phyloP scores from a whole-genome alignment of 2,797 vertebrate genomes.

The Tachyglossus aculeatus region DNA sequence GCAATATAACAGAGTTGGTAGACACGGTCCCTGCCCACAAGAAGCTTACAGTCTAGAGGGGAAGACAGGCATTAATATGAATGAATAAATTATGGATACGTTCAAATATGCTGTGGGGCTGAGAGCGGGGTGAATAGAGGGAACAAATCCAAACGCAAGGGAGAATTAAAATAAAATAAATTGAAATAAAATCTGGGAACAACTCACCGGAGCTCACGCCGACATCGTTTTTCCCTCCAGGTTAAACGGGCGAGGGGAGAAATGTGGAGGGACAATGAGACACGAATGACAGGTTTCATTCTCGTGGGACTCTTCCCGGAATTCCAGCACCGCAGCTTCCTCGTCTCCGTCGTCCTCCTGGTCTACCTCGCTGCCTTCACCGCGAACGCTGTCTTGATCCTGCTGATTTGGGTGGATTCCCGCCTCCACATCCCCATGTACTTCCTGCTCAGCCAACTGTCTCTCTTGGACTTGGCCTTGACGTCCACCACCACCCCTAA shows the following conservation, averaged over 20 bases:
- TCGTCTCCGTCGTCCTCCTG: neutral
- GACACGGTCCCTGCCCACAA: too few relatives aligned
- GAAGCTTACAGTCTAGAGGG: too few relatives aligned
- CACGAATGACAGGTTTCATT: neutral
- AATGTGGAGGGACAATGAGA: neutral
- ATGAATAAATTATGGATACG: too few relatives aligned
- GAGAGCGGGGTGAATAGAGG: too few relatives aligned
- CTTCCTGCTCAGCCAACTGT: conserved; percentile 22
- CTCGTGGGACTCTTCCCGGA: conserved; percentile 15
- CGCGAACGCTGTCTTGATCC: neutral
- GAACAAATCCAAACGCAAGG: too few relatives aligned
- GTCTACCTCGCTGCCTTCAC: neutral
- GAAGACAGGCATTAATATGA: too few relatives aligned
- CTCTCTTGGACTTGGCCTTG: conserved; percentile 25
- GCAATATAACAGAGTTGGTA: too few relatives aligned
- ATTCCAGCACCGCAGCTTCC: neutral
- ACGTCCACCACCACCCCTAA: conserved; percentile 31
- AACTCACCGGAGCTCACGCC: too few relatives aligned
- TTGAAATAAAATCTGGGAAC: too few relatives aligned
- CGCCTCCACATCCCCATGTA: conserved; percentile 26
- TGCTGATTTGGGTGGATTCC: conserved; percentile 16
- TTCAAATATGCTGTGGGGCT: too few relatives aligned
- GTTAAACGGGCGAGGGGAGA: neutral
- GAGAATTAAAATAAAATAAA: too few relatives aligned
- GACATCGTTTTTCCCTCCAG: too few relatives aligned